Base-by-base conservation (phyloP, 2,797 vertebrate species). In the Eutrigla gurnardus region DNA sequence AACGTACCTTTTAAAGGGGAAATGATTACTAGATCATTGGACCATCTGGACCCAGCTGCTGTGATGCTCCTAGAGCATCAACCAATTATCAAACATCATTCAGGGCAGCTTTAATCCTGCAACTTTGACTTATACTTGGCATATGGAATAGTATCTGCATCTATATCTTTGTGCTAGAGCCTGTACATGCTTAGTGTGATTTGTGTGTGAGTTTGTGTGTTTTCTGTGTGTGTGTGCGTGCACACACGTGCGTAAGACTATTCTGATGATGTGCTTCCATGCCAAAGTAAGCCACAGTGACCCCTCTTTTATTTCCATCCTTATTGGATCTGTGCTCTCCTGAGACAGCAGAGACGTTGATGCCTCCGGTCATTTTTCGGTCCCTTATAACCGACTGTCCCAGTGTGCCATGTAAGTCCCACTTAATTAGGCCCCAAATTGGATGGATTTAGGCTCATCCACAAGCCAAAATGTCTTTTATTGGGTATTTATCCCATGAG, bases 351-450 rank as follows among this genome's bases (percentile, higher is more conserved):
- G 77, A 81, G 76, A 84, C 74, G n/a, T 65, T 86, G 78, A 85
- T 78, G 85, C 87, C 90, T 84, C 68, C 73, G 87, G 89, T 84
- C 88, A 78, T 90, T 86, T 89, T 80, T 83, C 82, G 75, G 84
- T 91, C 89, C 88, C 84, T 83, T 87, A 82, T 79, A 90, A 83
- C 84, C 69, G 65, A 67, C 78, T 74, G 75, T 88, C 89, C 90
- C 88, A 69, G 50, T 69, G 81, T 83, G 86, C 84, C 78, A 66
- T 79, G 75, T 90, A 89, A 93, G 91, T 91, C 91, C 86, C 78
- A 90, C 86, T 92, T 94, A 92, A 94, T 94, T 93, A 94, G 87
- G 77, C 80, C 65, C 75, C 71, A 90, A 92, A 93, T 93, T 93
- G 90, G 87, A 91, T 74, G 89, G 88, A 93, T 93, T 93, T 91